phyloP scores from a whole-genome alignment of 1,140 invertebrate genomes.

The Polypedilum vanderplanki region DNA sequence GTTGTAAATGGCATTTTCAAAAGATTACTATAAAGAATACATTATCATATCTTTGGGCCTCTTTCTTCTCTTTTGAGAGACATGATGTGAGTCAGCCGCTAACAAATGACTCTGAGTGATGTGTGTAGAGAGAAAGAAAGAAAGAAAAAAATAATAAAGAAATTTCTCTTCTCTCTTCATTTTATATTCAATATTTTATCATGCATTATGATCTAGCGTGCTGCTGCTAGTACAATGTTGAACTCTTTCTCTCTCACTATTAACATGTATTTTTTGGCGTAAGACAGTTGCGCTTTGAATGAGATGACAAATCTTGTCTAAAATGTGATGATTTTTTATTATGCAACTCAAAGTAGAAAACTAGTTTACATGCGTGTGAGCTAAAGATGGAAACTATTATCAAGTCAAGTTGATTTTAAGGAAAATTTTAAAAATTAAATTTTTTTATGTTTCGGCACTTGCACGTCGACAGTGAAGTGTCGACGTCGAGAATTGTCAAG shows the following conservation, averaged over 20 bases:
- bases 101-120: neutral
- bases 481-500: too few relatives aligned
- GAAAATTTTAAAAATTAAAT: too few relatives aligned
- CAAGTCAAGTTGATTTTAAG: too few relatives aligned
- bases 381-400: too few relatives aligned
- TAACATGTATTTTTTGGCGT: neutral
- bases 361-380: too few relatives aligned
- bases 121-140: neutral
- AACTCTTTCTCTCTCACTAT: neutral
- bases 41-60: neutral
- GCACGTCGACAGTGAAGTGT: too few relatives aligned
- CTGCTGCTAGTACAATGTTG: neutral
- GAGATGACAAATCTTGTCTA: too few relatives aligned
- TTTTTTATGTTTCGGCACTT: too few relatives aligned
- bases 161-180: neutral
- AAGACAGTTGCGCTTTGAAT: neutral
- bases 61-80: neutral
- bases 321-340: too few relatives aligned
- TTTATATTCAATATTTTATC: constrained; percentile 17
- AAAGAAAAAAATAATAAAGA: constrained; percentile 4
- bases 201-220: constrained; percentile 3
- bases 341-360: too few relatives aligned
- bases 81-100: too few relatives aligned
- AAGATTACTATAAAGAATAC: constrained; percentile 20
- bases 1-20: constrained; percentile 21